Conservation (phyloP, 2,113 vertebrate genomes). For the Suncus etruscus region DNA sequence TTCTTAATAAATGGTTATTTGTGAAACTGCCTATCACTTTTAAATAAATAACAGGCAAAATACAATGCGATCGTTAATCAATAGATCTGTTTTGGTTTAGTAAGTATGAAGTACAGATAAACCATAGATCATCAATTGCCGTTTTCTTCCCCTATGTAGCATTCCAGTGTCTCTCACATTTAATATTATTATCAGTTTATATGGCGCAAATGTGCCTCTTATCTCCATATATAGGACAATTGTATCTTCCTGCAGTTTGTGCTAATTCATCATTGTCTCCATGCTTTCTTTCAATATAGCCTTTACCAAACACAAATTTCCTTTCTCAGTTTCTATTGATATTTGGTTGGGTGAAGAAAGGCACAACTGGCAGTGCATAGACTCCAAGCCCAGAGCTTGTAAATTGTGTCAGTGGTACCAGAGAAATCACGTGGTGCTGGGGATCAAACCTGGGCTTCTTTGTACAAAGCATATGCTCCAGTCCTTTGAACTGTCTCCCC, state of each 20-base stretch:
- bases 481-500: no score
- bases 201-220: background rate
- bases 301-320: background rate
- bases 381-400: no score
- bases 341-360: no score
- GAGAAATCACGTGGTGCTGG: no score
- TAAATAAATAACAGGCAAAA: background rate
- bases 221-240: background rate
- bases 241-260: background rate
- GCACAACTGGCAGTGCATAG: no score
- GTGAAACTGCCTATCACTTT: background rate
- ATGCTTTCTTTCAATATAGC: background rate
- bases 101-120: background rate
- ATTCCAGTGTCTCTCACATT: accelerated
- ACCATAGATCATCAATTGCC: background rate
- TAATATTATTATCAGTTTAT: background rate
- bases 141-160: background rate
- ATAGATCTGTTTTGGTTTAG: background rate
- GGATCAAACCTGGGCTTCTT: no score
- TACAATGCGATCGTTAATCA: background rate
- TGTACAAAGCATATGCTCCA: no score
- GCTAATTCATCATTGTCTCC: background rate
- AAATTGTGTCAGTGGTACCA: no score
- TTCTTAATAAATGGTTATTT: background rate
- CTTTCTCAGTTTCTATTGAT: no score